Evolutionary conservation across 2,113 vertebrate species (phyloP).

Genomic region (Myrmecophaga tridactyla): DNA sequence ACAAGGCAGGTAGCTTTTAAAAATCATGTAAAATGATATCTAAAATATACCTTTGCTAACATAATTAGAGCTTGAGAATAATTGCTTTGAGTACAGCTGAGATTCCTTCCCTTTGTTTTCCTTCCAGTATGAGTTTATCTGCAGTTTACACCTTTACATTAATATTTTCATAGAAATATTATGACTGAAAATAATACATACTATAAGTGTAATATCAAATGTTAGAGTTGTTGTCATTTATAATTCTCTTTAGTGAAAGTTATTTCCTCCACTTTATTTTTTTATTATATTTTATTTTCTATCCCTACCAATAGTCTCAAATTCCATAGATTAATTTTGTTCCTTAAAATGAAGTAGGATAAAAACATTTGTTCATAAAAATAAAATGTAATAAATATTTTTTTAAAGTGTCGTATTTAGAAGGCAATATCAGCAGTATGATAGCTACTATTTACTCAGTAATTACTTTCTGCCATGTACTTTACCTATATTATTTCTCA

Average conservation of each 20-base stretch:
- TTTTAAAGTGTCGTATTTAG: neutral
- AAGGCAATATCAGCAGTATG: neutral
- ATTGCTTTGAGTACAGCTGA: neutral
- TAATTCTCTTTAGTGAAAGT: neutral
- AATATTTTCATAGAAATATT: conserved; percentile 2
- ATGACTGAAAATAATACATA: neutral
- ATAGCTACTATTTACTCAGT: neutral
- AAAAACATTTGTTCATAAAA: neutral
- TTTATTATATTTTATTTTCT: conserved; percentile 27
- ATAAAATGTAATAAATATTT: neutral
- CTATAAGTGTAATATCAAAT: neutral
- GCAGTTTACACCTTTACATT: neutral
- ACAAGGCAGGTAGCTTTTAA: neutral
- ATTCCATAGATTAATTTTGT: neutral
- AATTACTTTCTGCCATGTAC: neutral
- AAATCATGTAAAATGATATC: neutral
- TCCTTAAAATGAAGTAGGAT: neutral
- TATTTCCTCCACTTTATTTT: neutral
- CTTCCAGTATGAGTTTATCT: neutral
- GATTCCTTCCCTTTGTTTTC: neutral
- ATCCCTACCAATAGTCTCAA: neutral
- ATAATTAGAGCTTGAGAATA: neutral
- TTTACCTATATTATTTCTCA: neutral
- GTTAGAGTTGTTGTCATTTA: neutral
- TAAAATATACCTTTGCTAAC: neutral